Conservation (phyloP, 2,888 invertebrate species). For the Xanthorhoe designata region DNA sequence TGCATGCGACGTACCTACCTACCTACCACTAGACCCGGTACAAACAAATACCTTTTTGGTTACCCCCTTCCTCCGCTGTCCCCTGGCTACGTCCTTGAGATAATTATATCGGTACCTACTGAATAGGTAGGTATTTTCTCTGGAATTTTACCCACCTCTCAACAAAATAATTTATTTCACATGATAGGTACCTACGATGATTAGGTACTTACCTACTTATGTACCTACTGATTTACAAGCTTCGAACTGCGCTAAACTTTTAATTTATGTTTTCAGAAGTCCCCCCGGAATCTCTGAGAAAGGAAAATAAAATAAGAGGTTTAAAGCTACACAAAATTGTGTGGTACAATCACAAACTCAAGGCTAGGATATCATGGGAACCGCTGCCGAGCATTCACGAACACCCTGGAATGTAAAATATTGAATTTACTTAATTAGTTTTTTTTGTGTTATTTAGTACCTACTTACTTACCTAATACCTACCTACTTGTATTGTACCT, state of each 20-base stretch:
- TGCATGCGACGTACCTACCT: too few species aligned
- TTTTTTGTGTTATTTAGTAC: not conserved
- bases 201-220: too few species aligned
- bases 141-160: not conserved
- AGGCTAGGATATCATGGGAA: constrained; percentile 74
- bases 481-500: too few species aligned
- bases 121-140: too few species aligned
- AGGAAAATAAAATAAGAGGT: constrained; percentile 64
- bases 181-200: too few species aligned
- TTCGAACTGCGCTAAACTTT: not conserved
- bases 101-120: too few species aligned
- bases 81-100: too few species aligned
- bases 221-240: not conserved
- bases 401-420: constrained; percentile 61
- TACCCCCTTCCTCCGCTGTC: too few species aligned
- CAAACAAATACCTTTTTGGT: too few species aligned
- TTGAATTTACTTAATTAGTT: not conserved
- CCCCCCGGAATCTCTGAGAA: constrained; percentile 61
- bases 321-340: constrained; percentile 71
- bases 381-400: constrained; percentile 56
- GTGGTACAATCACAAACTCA: constrained; percentile 73
- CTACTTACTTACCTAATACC: constrained; percentile 14
- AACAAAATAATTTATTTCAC: not conserved
- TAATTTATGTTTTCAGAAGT: constrained; percentile 52
- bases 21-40: too few species aligned